Conservation (phyloP, 2,888 invertebrate species). For the Rhamphomyia laevipes region DNA sequence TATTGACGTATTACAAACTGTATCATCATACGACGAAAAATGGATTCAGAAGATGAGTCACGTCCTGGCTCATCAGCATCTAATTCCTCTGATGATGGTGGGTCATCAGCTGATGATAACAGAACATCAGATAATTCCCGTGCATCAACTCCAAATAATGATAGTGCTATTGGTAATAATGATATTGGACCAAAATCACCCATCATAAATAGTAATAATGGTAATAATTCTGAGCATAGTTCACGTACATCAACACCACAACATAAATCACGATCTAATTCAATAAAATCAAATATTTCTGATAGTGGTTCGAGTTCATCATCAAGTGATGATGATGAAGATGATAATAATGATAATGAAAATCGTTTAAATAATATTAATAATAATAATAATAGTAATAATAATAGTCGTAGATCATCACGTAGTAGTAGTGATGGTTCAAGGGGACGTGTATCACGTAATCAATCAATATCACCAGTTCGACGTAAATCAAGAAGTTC, state of each 20-base stretch:
- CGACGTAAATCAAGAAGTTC: constrained; percentile 26
- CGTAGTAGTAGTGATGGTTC: constrained; percentile 24
- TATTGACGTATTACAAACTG: too few relatives aligned
- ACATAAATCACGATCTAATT: constrained; percentile 15
- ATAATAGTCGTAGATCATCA: constrained; percentile 8
- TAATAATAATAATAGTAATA: constrained; percentile 11
- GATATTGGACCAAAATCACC: constrained; percentile 25
- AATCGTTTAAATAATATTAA: constrained; percentile 15
- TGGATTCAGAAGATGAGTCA: constrained; percentile 32
- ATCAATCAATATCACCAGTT: constrained; percentile 22
- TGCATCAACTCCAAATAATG: constrained; percentile 19
- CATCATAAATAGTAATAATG: too few relatives aligned
- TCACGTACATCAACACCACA: constrained; percentile 31
- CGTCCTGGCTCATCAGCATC: constrained; percentile 29
- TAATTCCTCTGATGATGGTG: constrained; percentile 36
- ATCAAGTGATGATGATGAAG: constrained; percentile 20
- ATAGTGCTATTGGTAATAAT: background rate
- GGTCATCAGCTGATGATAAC: background rate
- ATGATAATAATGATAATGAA: constrained; percentile 13
- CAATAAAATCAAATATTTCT: constrained; percentile 24
- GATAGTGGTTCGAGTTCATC: constrained; percentile 27
- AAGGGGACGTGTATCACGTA: constrained; percentile 20
- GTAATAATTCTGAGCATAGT: constrained; percentile 14
- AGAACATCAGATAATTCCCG: constrained; percentile 33
- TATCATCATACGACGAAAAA: constrained; percentile 5